Conservation (phyloP, 1,140 invertebrate genomes). For the Ganaspis sp. region DNA sequence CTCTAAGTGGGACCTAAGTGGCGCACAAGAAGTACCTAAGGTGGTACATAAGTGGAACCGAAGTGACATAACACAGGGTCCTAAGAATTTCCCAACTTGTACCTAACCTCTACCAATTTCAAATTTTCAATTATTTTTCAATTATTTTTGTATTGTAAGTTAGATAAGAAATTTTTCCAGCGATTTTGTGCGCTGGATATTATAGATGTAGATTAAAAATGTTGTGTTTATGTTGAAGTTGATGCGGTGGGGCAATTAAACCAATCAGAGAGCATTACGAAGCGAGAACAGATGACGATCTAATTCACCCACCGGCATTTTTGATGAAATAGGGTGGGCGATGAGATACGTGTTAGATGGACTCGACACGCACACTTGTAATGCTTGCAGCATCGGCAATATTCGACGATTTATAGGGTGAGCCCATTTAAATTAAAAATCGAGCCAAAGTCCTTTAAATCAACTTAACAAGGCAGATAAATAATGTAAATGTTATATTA, state of each 20-base stretch:
- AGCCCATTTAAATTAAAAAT: neutral
- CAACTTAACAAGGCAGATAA: too few species aligned
- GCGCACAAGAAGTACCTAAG: too few species aligned
- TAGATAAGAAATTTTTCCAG: too few species aligned
- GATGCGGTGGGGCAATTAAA: conserved; percentile 61
- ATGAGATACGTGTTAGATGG: conserved; percentile 42
- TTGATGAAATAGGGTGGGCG: conserved; percentile 12
- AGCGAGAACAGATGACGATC: conserved; percentile 67
- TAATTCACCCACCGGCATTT: conserved; percentile 58
- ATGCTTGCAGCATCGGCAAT: neutral
- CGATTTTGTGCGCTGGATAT: too few species aligned
- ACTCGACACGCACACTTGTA: conserved; percentile 36
- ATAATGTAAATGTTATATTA: too few species aligned
- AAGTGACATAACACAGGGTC: too few species aligned
- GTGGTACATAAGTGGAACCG: too few species aligned
- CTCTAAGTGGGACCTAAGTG: too few species aligned
- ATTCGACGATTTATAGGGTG: conserved; percentile 4
- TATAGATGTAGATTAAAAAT: neutral
- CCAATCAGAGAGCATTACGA: conserved; percentile 62
- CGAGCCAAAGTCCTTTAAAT: neutral
- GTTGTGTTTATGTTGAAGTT: neutral
- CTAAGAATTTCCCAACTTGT: too few species aligned
- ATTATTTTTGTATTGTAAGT: too few species aligned
- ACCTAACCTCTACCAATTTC: too few species aligned
- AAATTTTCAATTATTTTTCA: too few species aligned